Conservation (phyloP, 2,888 invertebrate genomes). For the Sturmia bella region DNA sequence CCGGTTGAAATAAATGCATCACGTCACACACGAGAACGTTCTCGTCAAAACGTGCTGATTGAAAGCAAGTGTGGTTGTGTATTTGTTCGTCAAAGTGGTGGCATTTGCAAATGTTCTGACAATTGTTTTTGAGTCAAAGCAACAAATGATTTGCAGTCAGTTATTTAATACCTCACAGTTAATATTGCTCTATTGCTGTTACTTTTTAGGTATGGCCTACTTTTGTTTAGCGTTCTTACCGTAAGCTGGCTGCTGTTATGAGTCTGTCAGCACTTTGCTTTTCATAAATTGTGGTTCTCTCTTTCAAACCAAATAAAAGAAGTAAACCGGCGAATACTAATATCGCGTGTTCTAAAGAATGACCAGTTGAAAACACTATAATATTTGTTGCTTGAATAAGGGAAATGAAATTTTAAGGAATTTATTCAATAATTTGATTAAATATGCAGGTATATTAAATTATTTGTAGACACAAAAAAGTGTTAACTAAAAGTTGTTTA, state of each 20-base stretch:
- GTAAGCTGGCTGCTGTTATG: constrained; percentile 51
- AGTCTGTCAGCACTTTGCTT: constrained; percentile 40
- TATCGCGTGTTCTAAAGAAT: constrained; percentile 53
- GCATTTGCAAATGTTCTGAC: constrained; percentile 53
- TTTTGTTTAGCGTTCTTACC: constrained; percentile 34
- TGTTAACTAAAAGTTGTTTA: too few relatives aligned
- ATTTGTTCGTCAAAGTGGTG: constrained; percentile 17
- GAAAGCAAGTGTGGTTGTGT: constrained; percentile 3
- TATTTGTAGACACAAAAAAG: too few relatives aligned
- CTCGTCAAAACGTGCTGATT: constrained; percentile 3
- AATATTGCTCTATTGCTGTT: constrained; percentile 9
- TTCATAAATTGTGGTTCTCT: constrained; percentile 23
- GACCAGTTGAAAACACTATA: constrained; percentile 40
- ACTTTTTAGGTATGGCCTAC: constrained; percentile 52
- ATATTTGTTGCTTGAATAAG: constrained; percentile 19
- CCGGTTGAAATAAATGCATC: constrained; percentile 54
- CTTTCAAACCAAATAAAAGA: constrained; percentile 3
- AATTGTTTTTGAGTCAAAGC: constrained; percentile 39
- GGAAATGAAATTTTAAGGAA: background rate
- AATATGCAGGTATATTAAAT: too few relatives aligned
- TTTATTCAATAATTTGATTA: background rate
- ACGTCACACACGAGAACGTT: constrained; percentile 26
- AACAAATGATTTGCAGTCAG: constrained; percentile 53
- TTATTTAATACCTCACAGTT: constrained; percentile 47
- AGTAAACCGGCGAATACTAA: constrained; percentile 29